phyloP scores from a whole-genome alignment of 2,888 invertebrate species.

The Calephelis perditalis region DNA sequence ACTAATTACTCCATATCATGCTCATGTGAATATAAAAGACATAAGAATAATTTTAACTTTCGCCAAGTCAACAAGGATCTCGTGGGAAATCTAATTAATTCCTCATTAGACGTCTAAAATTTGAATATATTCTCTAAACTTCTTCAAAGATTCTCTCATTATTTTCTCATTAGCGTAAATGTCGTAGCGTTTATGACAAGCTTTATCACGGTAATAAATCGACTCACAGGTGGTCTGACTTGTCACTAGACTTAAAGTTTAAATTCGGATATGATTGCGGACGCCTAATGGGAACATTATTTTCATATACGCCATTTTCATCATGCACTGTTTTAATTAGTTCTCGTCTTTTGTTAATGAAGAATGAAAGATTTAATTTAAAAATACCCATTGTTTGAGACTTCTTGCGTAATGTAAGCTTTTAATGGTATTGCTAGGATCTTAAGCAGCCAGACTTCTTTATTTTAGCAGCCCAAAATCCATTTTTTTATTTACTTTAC shows the following conservation, averaged over 20 bases:
- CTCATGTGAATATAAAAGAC: neutral
- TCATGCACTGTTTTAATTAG: neutral
- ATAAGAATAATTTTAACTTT: neutral
- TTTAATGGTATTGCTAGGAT: too few relatives aligned
- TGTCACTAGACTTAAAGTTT: slow-evolving; percentile 35
- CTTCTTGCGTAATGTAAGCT: too few relatives aligned
- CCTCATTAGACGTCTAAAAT: slow-evolving; percentile 9
- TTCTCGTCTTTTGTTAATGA: too few relatives aligned
- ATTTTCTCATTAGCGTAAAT: neutral
- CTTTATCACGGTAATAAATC: slow-evolving; percentile 40
- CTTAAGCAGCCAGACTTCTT: too few relatives aligned
- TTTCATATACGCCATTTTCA: slow-evolving; percentile 21
- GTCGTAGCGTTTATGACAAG: slow-evolving; percentile 29
- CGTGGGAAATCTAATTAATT: slow-evolving; percentile 7
- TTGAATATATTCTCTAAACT: slow-evolving; percentile 9
- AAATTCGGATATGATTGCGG: slow-evolving; percentile 28
- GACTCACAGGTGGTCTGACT: slow-evolving; percentile 42
- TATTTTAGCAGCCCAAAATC: too few relatives aligned
- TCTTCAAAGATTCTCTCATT: slow-evolving; percentile 11
- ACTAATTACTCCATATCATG: neutral
- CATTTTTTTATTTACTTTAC: too few relatives aligned
- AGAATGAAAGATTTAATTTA: too few relatives aligned
- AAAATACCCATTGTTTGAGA: too few relatives aligned
- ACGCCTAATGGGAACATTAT: slow-evolving; percentile 27
- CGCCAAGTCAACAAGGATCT: neutral